A percentile compares a stretch with the other conserved stretches of the same genome.
phyloP scores from a whole-genome alignment of 2,797 vertebrate species.

The Lepilemur septentrionalis region DNA sequence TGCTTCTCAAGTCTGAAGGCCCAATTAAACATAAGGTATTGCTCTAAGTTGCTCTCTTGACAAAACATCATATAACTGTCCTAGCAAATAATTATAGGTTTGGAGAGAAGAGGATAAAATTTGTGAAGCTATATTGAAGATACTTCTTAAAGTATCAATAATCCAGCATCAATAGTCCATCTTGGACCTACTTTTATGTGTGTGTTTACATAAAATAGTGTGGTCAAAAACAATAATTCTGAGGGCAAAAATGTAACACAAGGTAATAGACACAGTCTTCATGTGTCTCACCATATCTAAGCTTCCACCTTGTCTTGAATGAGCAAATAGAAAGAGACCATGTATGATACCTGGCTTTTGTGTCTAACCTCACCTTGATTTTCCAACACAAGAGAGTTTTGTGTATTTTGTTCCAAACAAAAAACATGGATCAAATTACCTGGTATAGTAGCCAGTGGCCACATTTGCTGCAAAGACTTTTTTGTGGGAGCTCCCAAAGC shows the following conservation, averaged over 20 bases:
- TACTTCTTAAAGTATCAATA: neutral
- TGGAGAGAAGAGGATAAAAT: neutral
- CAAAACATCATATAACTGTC: neutral
- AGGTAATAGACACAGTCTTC: neutral
- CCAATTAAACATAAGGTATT: neutral
- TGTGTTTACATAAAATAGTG: neutral
- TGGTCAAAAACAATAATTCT: slow-evolving; percentile 7
- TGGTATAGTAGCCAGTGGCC: slow-evolving; percentile 77
- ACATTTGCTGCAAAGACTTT: slow-evolving; percentile 80
- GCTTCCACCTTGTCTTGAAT: slow-evolving; percentile 38
- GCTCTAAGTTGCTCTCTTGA: neutral
- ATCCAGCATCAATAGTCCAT: neutral
- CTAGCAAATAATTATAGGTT: slow-evolving; percentile 28
- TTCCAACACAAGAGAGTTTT: slow-evolving; percentile 26
- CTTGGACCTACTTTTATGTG: neutral
- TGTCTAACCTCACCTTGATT: slow-evolving; percentile 36
- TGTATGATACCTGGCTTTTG: slow-evolving; percentile 17
- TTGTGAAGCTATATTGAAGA: slow-evolving; percentile 16
- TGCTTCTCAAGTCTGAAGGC: neutral
- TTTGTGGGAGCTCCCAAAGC: slow-evolving; percentile 79
- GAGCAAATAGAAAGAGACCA: neutral
- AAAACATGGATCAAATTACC: slow-evolving; percentile 60
- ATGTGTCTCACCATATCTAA: slow-evolving; percentile 40
- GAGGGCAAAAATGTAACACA: neutral
- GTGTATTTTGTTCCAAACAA: neutral